Conservation (phyloP, 2,797 vertebrate genomes). For the Spinibarbus caldwelli region DNA sequence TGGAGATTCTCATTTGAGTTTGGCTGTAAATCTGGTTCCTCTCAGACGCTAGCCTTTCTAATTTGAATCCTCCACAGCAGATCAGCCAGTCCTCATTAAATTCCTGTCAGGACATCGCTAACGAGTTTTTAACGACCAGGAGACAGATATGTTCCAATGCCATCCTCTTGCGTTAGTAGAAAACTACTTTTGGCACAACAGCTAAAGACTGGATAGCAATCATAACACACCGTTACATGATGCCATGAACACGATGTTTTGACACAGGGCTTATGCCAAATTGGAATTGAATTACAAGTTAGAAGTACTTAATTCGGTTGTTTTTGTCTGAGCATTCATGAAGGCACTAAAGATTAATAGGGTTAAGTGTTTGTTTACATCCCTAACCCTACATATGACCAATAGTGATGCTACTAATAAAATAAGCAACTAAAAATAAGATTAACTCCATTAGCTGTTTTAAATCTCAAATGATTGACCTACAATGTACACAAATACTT, state of each 20-base stretch:
- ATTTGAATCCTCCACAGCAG: constrained; percentile 68
- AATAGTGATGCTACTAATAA: neutral
- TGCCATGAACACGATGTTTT: neutral
- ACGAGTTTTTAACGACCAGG: constrained; percentile 77
- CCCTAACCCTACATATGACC: neutral
- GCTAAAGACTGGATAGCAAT: neutral
- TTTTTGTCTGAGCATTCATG: neutral
- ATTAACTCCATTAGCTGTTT: neutral
- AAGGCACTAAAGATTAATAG: neutral
- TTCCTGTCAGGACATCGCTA: constrained; percentile 70
- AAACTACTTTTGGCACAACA: constrained; percentile 41
- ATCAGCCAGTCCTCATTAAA: constrained; percentile 73
- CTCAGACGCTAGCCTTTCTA: constrained; percentile 58
- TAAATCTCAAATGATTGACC: constrained; percentile 15
- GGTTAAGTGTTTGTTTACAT: neutral
- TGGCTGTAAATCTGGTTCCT: constrained; percentile 46
- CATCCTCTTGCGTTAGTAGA: constrained; percentile 37
- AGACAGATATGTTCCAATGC: constrained; percentile 61
- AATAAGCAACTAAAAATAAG: neutral
- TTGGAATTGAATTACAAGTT: neutral
- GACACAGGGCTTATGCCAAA: neutral
- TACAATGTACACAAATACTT: constrained; percentile 1
- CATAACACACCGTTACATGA: neutral
- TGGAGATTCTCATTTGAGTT: constrained; percentile 26
- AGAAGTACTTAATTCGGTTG: neutral